Conservation (phyloP, 2,797 vertebrate species). For the Capromys pilorides region DNA sequence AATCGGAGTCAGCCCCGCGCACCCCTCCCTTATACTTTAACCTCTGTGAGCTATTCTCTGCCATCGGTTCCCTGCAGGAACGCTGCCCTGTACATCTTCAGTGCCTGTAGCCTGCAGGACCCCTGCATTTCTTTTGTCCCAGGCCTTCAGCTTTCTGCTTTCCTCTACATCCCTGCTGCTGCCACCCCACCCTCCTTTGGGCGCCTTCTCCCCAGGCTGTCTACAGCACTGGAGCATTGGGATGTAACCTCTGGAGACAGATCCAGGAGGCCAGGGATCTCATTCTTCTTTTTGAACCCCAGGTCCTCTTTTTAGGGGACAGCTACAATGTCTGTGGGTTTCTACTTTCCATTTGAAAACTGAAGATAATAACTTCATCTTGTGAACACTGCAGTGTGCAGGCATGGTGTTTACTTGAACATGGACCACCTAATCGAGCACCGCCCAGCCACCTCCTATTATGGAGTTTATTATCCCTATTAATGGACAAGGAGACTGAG, state of each 20-base stretch:
- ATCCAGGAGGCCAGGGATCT: background rate
- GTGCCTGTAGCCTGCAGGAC: background rate
- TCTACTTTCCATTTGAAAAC: background rate
- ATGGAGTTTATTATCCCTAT: background rate
- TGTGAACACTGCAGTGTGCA: background rate
- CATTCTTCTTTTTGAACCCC: background rate
- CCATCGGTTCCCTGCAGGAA: background rate
- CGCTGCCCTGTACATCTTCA: fast-evolving
- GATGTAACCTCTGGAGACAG: background rate
- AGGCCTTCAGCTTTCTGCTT: background rate
- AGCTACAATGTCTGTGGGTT: background rate
- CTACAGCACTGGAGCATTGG: background rate
- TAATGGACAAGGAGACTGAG: background rate
- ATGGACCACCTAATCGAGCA: background rate
- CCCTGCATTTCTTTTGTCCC: background rate
- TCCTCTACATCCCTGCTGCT: background rate
- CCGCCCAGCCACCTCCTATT: background rate
- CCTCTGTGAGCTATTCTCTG: background rate
- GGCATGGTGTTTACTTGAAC: background rate
- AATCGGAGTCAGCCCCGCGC: background rate
- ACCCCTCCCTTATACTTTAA: background rate
- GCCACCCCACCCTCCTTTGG: background rate
- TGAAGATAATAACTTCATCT: background rate
- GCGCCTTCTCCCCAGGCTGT: background rate
- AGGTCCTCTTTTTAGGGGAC: background rate